Conservation (phyloP, 2,888 invertebrate genomes). For the Meghimatium bilineatum region DNA sequence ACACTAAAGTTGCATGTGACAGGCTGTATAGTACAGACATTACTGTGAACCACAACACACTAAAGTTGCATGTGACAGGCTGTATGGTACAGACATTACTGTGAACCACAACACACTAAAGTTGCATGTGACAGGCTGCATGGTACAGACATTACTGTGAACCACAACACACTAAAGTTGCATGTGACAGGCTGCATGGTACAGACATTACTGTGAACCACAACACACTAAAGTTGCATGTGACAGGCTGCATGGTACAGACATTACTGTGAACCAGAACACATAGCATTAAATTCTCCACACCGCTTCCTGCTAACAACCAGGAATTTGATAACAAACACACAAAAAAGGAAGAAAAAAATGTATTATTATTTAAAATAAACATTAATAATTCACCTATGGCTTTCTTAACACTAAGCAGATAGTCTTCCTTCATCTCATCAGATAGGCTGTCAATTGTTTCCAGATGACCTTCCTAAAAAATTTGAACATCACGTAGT, state of each 20-base stretch:
- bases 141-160: no score
- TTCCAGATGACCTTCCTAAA: slow-evolving; percentile 69
- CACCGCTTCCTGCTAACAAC: neutral
- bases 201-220: no score
- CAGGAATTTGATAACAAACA: neutral
- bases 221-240: neutral
- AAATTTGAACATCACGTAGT: neutral
- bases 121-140: no score
- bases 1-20: no score
- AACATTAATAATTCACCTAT: slow-evolving; percentile 75
- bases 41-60: no score
- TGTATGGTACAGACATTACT: no score
- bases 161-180: no score
- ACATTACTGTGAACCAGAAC: neutral
- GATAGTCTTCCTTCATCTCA: slow-evolving; percentile 90
- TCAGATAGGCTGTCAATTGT: slow-evolving; percentile 81
- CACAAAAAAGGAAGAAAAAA: neutral
- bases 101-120: no score
- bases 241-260: neutral
- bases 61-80: no score
- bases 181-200: no score
- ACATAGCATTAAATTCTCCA: neutral
- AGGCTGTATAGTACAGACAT: no score
- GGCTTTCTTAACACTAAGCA: slow-evolving; percentile 91
- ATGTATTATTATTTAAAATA: neutral